Evolutionary conservation across 2,797 vertebrate species (phyloP), one percentile per base, ranked within the genome.

Genomic region (Amblyraja radiata): DNA sequence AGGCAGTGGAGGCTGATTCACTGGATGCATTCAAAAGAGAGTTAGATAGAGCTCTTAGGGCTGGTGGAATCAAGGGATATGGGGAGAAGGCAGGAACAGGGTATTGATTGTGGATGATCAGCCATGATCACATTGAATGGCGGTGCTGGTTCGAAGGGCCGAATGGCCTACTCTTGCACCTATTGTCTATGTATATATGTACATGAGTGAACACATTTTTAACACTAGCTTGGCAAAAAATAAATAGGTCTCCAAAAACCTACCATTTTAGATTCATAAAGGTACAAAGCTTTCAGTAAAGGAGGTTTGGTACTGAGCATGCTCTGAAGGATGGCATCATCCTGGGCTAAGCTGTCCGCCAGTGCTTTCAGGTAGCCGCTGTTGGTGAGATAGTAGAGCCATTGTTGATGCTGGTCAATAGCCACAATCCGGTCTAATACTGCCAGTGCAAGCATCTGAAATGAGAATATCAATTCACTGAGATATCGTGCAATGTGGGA

Each of bases 221-320:
- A 88, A 88, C 14, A 28, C 61, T 13, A 86, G 1, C 58, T 61
- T 3, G 46, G 58, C 1, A 14, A 6, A 63, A 14, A 91, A 90
- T 2, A 73, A 39, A 10, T n/a, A 32, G 0, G 5, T 10, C 25
- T 1, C 23, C 32, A 28, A 9, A 92, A 10, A 58, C 94, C 97
- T 96, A 99, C 98, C 98, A 99, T 99, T 96, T 99, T 99, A 95
- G 98, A 99, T 94, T 99, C 98, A 0, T 99, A 99, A 92, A 99
- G 98, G 95, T 99, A 99, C 16, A 99, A 95, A 0, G 98, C 98
- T 95, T 99, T 99, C 93, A 99, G 97, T n/a, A 98, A 95, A 0
- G 98, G 99, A 0, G 98, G 97, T 94, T 99, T 98, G 63, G 98
- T 99, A 0, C 96, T 95, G n/a, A 99, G 98, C 78, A 99, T 95